Conservation (phyloP, 2,797 vertebrate genomes). For the Chaenodraco wilsoni region DNA sequence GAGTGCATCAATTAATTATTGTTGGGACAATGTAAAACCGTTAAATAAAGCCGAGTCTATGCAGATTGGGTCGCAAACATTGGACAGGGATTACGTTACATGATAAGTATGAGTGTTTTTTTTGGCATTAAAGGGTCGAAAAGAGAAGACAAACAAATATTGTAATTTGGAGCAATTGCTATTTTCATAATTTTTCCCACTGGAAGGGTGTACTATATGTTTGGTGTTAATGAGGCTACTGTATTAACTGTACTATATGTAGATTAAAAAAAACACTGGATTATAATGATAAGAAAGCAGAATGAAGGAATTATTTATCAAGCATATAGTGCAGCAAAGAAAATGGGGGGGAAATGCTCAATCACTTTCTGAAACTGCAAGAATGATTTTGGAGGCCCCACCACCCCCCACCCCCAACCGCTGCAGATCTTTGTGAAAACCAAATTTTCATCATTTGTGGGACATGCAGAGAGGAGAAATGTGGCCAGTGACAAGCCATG, state of each 20-base stretch:
- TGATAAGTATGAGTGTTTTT: neutral
- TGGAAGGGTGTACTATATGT: neutral
- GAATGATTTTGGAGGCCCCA: constrained; percentile 12
- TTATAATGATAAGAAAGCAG: no score
- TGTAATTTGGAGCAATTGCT: constrained; percentile 1
- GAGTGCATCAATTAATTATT: constrained; percentile 70
- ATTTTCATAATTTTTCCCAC: neutral
- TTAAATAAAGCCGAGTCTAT: constrained; percentile 18
- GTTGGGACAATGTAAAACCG: constrained; percentile 43
- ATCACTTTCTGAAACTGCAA: constrained; percentile 6
- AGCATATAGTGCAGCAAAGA: neutral
- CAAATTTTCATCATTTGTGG: constrained; percentile 19
- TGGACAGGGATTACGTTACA: neutral
- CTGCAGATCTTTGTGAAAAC: constrained; percentile 35
- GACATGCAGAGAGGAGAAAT: neutral
- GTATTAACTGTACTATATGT: neutral
- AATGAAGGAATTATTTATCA: neutral
- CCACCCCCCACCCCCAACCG: neutral
- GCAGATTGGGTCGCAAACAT: neutral
- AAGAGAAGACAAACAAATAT: neutral
- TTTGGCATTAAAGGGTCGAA: neutral
- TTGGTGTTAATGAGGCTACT: neutral
- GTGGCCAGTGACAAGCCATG: neutral
- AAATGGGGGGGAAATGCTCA: neutral
- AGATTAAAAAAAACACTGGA: neutral